These are phyloP conservation scores for Salvelinus alpinus DNA, from an alignment of 2,113 vertebrate species.

Conservation along the genomic window DNA sequence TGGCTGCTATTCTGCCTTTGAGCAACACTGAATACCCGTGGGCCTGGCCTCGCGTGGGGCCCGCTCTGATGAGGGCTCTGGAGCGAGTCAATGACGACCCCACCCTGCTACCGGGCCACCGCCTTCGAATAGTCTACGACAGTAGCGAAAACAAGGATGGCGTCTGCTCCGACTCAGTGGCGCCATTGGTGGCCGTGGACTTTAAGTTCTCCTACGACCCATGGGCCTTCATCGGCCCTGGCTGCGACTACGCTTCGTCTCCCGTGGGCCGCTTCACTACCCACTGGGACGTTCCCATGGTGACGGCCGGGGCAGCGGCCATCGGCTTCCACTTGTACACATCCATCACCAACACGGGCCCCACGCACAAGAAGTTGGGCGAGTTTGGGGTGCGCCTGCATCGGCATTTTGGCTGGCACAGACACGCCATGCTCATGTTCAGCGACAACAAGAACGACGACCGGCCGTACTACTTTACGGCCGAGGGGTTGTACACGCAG, in stretches of 20 bases:
- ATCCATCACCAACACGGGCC: constrained; percentile 83
- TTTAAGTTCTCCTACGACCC: constrained; percentile 79
- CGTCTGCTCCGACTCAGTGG: constrained; percentile 83
- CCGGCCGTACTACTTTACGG: constrained; percentile 80
- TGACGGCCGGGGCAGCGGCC: constrained; percentile 84
- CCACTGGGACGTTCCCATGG: constrained; percentile 87
- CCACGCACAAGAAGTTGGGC: constrained; percentile 86
- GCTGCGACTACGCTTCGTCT: constrained; percentile 84
- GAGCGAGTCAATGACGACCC: constrained; percentile 70
- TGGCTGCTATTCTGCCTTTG: constrained; percentile 85
- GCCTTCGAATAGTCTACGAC: constrained; percentile 70
- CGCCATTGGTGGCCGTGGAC: constrained; percentile 85
- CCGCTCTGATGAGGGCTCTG: constrained; percentile 78
- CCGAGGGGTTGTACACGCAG: constrained; percentile 80
- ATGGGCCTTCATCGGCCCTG: constrained; percentile 85
- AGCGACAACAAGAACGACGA: constrained; percentile 77
- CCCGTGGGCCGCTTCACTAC: constrained; percentile 83
- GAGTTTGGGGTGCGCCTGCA: constrained; percentile 78
- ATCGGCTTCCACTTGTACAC: constrained; percentile 73
- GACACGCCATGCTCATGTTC: constrained; percentile 77
- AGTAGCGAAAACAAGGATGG: constrained; percentile 80
- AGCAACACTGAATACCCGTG: constrained; percentile 87
- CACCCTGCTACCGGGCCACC: constrained; percentile 70
- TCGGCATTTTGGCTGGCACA: constrained; percentile 80
- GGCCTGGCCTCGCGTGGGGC: constrained; percentile 89